Evolutionary conservation across 2,888 invertebrate species (phyloP), one percentile per base, ranked within the genome.

Genomic region (Habrosyne pyritoides): DNA sequence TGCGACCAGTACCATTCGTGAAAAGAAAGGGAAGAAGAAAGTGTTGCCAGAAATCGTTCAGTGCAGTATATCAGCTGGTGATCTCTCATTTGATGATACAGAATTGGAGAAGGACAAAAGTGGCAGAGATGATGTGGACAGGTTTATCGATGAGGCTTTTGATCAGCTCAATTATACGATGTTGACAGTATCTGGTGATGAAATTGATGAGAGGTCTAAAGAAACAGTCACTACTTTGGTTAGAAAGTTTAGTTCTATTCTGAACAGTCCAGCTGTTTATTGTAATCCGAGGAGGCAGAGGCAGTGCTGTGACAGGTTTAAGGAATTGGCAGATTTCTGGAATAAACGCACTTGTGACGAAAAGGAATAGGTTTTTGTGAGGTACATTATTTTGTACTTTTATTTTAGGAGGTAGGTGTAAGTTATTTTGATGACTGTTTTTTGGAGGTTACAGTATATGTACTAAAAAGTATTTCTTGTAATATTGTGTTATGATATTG

Each of bases 311-410:
- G 83, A 81, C 3, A 82, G 78, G 53, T 91, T 91, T 51, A 85
- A 71, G 52, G 89, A 91, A 18, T 69, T 91, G 26, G 83, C 89
- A 0, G 87, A 90, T 7, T 91, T 89, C 64, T 91, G 91, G 91
- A 83, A 74, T 46, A 80, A 66, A 28, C 71, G 72, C 1, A 78
- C 82, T 0, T 71, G 72, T 61, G 74, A 73, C 22, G 63, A 66
- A 18, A 56, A 57, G 36, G 55, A 47, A 14, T 56, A 47, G 52
- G 36, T 24, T n/a, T 47, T 24, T 47, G 18, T n/a, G 14, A 12
- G 14, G 10, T 28, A 49, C 26, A 47, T 47, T 14, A 14, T 36
- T 42, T 18, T 26, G 48, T 48, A 14, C 48, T 7, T 14, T 14
- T 12, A 48, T 47, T n/a, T 56, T 30, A 50, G 51, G 21, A 54